Base-by-base conservation (phyloP, 2,113 vertebrate genomes). In the Microcebus griseorufus region DNA sequence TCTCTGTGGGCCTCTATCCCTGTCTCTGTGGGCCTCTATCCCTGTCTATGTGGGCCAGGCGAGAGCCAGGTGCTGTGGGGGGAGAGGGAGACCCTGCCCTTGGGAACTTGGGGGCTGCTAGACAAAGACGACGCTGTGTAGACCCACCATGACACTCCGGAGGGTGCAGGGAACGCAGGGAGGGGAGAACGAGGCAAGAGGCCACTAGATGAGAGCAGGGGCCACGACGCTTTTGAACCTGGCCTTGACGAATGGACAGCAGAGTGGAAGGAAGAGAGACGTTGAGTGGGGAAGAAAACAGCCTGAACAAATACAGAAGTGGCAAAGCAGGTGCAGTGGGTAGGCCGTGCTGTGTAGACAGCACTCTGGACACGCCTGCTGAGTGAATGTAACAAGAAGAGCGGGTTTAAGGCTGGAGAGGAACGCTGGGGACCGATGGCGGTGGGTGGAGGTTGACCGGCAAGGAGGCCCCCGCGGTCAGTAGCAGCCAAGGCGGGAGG, bases 281-380 rank as follows among this genome's bases (percentile, higher is more conserved):
- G 51, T 17, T 5, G 45, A 34, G 22, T 27, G 18, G 34, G 48
- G 18, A 13, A 3, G 16, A 58, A 64, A 80, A 37, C 29, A 65
- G 45, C 18, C 23, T 4, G 39, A 32, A 20, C 22, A 2, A 9
- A 55, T 0, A 23, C 22, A 6, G 20, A 13, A n/a, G 4, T 0
- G 3, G 48, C 39, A 1, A 20, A n/a, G 65, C 17, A 58, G 29
- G 25, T 7, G 60, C 0, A 2, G 18, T 9, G 5, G 80, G 80
- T 27, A 3, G 39, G 72, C 22, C 5, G n/a, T 29, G 53, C 8
- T 0, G 4, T 6, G 17, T n/a, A n/a, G 65, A 69, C 65, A 7
- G 17, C 34, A 29, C 23, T 13, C 22, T 0, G 51, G 51, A 45
- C 37, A 2, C 0, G 0, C 18, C 2, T 39, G 60, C 0, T 32